Evolutionary conservation across 2,888 invertebrate species (phyloP), one percentile per base, ranked within the genome.

Genomic region (Mechanitis mazaeus): DNA sequence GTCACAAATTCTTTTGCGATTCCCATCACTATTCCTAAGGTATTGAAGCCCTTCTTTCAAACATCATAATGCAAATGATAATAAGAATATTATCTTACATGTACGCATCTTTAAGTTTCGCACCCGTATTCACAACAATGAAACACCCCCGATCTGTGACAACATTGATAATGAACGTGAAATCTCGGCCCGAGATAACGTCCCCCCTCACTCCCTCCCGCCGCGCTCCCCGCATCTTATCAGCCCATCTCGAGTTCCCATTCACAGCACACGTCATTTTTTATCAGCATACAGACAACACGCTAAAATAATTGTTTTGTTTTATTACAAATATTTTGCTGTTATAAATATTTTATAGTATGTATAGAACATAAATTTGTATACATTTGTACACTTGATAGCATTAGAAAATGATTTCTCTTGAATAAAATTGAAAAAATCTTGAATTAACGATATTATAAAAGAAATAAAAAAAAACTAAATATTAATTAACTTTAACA

Each of bases 141-240:
- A 61, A 58, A 63, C 61, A 58, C 66, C 65, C 64, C 56, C 66
- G 65, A 65, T 68, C 69, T 64, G 66, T 66, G 60, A 62, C 67
- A 66, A 68, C 65, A 72, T 79, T 85, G 87, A 87, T 88, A 87
- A 86, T 85, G 85, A 84, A 86, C 85, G 79, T 81, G 81, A 81
- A 85, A 86, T 85, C 85, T 80, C 77, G 58, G 69, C 65, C 58
- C 67, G 65, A 80, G 85, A 86, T 86, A 86, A 82, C 75, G 70
- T 64, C 68, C 69, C 74, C 75, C 75, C 72, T 72, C 66, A 69
- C 60, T 73, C 67, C 68, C 64, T 61, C 46, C 46, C 45, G 60
- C 38, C 57, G 61, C 63, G 56, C 63, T 56, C 58, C 59, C 59
- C 38, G 55, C 60, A 56, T 66, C 63, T 71, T 74, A 69, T 71